Percentiles rank a stretch among this genome's conserved stretches.
Conservation (phyloP, 2,797 vertebrate genomes). For the Nyctalus aviator region DNA sequence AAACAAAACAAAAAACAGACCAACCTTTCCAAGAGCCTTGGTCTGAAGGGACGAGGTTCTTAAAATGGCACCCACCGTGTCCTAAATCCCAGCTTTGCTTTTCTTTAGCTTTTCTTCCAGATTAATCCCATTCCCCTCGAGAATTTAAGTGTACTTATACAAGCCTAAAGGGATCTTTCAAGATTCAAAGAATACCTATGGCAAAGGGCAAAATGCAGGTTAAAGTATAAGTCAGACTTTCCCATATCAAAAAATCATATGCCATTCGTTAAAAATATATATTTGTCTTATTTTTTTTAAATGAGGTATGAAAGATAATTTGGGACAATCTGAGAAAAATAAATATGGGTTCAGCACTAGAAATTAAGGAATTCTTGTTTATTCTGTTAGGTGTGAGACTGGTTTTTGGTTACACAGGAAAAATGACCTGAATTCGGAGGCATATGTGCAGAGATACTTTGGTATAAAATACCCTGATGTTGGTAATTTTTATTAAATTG, state of each 20-base stretch:
- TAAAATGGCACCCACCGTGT: neutral
- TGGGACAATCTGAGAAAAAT: neutral
- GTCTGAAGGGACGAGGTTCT: neutral
- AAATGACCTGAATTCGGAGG: neutral
- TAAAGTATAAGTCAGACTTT: constrained; percentile 56
- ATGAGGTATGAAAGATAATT: constrained; percentile 15
- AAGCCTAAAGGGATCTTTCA: constrained; percentile 34
- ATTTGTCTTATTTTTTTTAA: neutral
- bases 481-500: constrained; percentile 48
- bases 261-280: constrained; percentile 32
- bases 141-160: neutral
- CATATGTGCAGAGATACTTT: neutral
- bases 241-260: constrained; percentile 1
- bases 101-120: constrained; percentile 45
- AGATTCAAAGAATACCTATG: constrained; percentile 57
- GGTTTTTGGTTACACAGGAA: neutral
- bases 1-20: neutral
- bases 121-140: neutral
- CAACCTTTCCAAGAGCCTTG: neutral
- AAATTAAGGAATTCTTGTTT: constrained; percentile 58
- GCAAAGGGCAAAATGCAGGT: constrained; percentile 14
- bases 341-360: constrained; percentile 29
- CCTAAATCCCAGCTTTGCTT: constrained; percentile 13
- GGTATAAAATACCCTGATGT: neutral
- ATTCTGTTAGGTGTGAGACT: neutral